Evolutionary conservation across 2,797 vertebrate genomes (phyloP), one percentile per base, ranked within the genome.

Genomic region (Lerista edwardsae): DNA sequence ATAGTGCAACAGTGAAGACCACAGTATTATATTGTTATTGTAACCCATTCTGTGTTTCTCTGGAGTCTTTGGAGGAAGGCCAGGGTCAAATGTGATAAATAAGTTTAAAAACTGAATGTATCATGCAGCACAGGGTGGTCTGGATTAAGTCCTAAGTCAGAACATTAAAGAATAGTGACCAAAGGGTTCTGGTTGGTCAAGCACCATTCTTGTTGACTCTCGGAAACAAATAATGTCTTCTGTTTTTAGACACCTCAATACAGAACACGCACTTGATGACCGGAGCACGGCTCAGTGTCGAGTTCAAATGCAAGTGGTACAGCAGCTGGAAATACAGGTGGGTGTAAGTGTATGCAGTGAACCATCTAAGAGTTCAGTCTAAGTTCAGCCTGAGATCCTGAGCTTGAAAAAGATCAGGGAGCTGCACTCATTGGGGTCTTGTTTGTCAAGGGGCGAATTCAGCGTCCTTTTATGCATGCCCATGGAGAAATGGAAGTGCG

Each of bases 251-350:
- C 98, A 99, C 97, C 98, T 99, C 96, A 99, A 99, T 95, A 99
- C 97, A 31, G 98, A 99, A 93, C 98, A 99, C 23, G 98, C 98
- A 93, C 97, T 99, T 89, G 98, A 99, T 27, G 98, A 99, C 96
- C 97, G 98, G 92, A 99, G 98, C 95, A 99, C 98, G 1, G 98
- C 98, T 88, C 98, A 99, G 96, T 99, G 98, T 94, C 95, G 98
- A 93, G 98, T 99, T 87, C 98, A 99, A 96, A 99, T 99, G 98
- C 98, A 99, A 95, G 98, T 99, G 95, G 98, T 99, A 84, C 98
- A 99, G 94, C 98, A 99, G 95, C 97, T 99, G 96, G 98, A 99
- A 96, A 99, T 99, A 95, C 98, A 99, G 98, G 98, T 99, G 93
- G 78, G 96, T 89, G 6, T 68, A 1, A 74, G 0, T 68, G 1